phyloP scores from a whole-genome alignment of 2,797 vertebrate genomes.

The Dipus sagitta region DNA sequence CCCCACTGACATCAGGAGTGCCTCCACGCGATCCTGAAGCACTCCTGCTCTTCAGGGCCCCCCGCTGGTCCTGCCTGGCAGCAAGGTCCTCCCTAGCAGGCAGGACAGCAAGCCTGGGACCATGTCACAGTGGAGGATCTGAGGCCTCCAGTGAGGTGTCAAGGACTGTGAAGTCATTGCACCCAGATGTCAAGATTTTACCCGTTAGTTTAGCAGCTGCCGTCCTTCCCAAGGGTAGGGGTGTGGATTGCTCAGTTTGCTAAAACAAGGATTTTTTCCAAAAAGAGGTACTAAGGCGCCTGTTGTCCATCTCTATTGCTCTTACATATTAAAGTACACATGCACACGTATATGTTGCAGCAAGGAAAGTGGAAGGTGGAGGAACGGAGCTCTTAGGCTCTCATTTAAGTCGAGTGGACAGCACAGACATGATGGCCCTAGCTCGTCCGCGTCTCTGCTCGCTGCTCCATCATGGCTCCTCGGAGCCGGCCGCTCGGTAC shows the following conservation, averaged over 20 bases:
- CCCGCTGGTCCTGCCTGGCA: too few relatives aligned
- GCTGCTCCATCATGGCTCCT: neutral
- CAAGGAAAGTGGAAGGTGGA: too few relatives aligned
- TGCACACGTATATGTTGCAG: neutral
- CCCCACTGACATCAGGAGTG: neutral
- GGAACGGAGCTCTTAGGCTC: neutral
- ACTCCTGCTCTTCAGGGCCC: too few relatives aligned
- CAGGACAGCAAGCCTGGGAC: neutral
- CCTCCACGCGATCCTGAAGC: neutral
- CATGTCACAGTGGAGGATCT: neutral
- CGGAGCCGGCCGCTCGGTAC: too few relatives aligned
- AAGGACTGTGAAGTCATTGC: constrained; percentile 26
- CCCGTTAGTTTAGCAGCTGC: neutral
- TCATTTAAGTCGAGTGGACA: rapidly evolving
- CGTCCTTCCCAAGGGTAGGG: too few relatives aligned
- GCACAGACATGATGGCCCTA: rapidly evolving
- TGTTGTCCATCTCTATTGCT: neutral
- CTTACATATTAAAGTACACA: neutral
- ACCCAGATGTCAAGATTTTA: neutral
- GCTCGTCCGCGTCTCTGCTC: neutral
- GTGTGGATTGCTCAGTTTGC: neutral
- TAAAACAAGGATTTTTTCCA: neutral
- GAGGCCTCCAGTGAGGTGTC: too few relatives aligned
- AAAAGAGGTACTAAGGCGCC: neutral
- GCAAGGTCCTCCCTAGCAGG: neutral